phyloP scores from a whole-genome alignment of 2,888 invertebrate species.

The Folsomia manolachei region DNA sequence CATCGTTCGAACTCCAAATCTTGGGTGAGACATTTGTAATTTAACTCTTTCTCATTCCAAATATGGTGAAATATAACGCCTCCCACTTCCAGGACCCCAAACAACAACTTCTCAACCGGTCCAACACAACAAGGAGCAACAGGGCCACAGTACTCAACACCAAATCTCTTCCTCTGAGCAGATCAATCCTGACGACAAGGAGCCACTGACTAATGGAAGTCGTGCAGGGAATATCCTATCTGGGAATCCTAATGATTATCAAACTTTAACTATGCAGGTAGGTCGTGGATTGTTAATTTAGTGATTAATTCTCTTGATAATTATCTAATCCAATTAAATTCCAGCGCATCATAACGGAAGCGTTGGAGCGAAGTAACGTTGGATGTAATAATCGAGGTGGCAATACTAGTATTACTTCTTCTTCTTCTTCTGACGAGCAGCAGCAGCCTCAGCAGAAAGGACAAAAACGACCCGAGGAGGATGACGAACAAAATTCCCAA shows the following conservation, averaged over 20 bases:
- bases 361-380: slow-evolving; percentile 48
- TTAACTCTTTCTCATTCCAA: neutral
- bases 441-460: neutral
- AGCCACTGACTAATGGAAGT: neutral
- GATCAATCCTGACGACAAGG: slow-evolving; percentile 23
- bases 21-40: slow-evolving; percentile 34
- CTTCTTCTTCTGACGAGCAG: neutral
- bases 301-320: no score
- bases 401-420: neutral
- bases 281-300: no score
- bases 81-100: neutral
- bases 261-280: slow-evolving; percentile 48
- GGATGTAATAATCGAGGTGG: slow-evolving; percentile 40
- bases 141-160: slow-evolving; percentile 6
- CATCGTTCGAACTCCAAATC: slow-evolving; percentile 46
- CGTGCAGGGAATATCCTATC: slow-evolving; percentile 24
- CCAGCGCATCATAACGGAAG: slow-evolving; percentile 49
- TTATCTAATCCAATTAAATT: no score
- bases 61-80: neutral
- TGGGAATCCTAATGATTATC: slow-evolving; percentile 43
- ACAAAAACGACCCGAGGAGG: neutral
- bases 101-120: neutral
- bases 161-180: slow-evolving; percentile 1
- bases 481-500: slow-evolving; percentile 22
- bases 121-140: slow-evolving; percentile 14